A percentile compares a stretch with the other conserved stretches of the same genome.
Evolutionary conservation across 2,797 vertebrate genomes (phyloP).

Genomic region (Onychomys torridus): DNA sequence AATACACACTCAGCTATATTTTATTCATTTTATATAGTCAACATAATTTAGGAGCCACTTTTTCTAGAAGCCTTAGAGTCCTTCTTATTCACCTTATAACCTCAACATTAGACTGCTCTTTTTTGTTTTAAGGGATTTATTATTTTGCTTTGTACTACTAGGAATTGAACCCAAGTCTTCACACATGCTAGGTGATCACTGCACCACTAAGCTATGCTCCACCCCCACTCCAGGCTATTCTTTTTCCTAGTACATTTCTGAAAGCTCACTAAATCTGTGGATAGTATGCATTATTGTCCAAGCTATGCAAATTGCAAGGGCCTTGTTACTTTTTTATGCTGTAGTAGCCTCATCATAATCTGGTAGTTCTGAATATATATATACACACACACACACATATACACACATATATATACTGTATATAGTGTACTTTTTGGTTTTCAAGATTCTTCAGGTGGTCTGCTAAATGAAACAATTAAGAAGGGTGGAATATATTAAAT

Average conservation of each 20-base stretch:
- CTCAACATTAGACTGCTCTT: not conserved
- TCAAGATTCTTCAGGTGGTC: slow-evolving; percentile 43
- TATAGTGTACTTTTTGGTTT: not conserved
- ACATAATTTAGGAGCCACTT: slow-evolving; percentile 15
- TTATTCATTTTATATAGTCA: slow-evolving; percentile 35
- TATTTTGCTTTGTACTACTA: not conserved
- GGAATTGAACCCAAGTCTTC: not conserved
- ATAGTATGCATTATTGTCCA: not conserved
- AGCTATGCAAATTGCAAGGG: not conserved
- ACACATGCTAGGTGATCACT: not conserved
- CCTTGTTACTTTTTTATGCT: not conserved
- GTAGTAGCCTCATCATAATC: slow-evolving; percentile 14
- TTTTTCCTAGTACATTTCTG: slow-evolving; percentile 19
- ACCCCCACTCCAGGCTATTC: not conserved
- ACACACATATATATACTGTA: too few species aligned
- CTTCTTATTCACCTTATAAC: not conserved
- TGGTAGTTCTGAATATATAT: slow-evolving; percentile 62
- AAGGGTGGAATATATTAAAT: slow-evolving; percentile 61
- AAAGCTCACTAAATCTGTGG: not conserved
- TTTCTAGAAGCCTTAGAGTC: not conserved
- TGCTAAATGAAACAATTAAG: slow-evolving; percentile 55
- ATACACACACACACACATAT: too few species aligned
- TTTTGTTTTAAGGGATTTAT: not conserved
- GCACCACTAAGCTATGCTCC: not conserved
- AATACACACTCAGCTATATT: not conserved